These are phyloP conservation scores for Cricetomys ansorgei DNA, from an alignment of 2,113 vertebrate species.

Conservation along the genomic window DNA sequence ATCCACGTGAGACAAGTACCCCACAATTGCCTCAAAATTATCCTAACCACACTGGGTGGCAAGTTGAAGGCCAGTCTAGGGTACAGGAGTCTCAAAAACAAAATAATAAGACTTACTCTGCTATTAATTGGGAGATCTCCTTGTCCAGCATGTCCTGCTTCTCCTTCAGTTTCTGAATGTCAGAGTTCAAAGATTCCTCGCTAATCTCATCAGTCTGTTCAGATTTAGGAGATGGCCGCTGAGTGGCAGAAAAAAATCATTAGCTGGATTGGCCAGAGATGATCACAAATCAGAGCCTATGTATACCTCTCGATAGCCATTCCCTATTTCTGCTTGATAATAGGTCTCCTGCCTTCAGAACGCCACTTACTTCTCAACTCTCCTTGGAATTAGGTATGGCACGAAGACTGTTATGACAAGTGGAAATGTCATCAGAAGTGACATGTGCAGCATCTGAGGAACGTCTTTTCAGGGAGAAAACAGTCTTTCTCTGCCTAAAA, in stretches of 20 bases:
- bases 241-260: conserved; percentile 40
- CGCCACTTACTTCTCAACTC: background rate
- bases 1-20: background rate
- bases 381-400: background rate
- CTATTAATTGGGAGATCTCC: conserved; percentile 84
- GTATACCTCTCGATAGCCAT: background rate
- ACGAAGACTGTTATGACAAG: background rate
- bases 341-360: background rate
- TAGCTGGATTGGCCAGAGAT: background rate
- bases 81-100: background rate
- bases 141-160: conserved; percentile 83
- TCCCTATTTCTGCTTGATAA: background rate
- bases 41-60: background rate
- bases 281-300: background rate
- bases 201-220: conserved; percentile 23
- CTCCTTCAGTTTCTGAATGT: conserved; percentile 83
- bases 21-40: background rate
- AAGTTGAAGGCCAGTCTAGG: background rate
- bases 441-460: background rate
- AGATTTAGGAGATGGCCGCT: conserved; percentile 76
- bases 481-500: background rate
- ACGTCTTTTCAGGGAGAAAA: background rate
- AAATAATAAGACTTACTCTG: conserved; percentile 82
- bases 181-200: conserved; percentile 50
- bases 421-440: background rate